phyloP scores from a whole-genome alignment of 2,888 invertebrate species.

The Empis livida region DNA sequence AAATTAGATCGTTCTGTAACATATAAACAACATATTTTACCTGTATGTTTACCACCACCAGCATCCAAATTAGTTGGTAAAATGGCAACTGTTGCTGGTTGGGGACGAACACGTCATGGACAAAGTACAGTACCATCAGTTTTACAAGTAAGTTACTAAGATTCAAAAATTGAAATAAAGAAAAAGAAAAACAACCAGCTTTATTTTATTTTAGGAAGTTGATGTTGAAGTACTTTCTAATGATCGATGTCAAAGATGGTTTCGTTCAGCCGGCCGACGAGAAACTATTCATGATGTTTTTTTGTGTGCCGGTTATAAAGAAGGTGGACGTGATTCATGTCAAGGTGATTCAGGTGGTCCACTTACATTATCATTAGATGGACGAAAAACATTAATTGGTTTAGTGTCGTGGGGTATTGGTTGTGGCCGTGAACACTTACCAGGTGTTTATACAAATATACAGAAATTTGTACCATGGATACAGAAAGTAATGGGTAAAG shows the following conservation, averaged over 20 bases:
- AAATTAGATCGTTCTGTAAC: constrained; percentile 68
- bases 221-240: constrained; percentile 80
- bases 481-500: constrained; percentile 57
- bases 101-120: constrained; percentile 84
- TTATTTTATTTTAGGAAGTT: constrained; percentile 43
- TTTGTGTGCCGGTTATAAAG: constrained; percentile 85
- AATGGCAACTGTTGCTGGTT: constrained; percentile 84
- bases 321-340: constrained; percentile 63
- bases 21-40: constrained; percentile 85
- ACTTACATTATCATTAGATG: constrained; percentile 71
- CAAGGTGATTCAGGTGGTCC: constrained; percentile 79
- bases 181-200: not conserved
- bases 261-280: constrained; percentile 73
- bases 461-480: constrained; percentile 89
- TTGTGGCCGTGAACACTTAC: constrained; percentile 78
- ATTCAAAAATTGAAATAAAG: not conserved
- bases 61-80: constrained; percentile 69
- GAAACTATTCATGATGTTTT: constrained; percentile 92
- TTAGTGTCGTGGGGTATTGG: constrained; percentile 85
- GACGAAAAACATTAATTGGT: constrained; percentile 74
- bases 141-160: constrained; percentile 53
- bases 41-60: constrained; percentile 76
- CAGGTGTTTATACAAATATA: constrained; percentile 85
- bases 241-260: constrained; percentile 86
- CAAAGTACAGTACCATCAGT: constrained; percentile 78